Conservation (phyloP, 2,113 vertebrate genomes). For the Sorex araneus region DNA sequence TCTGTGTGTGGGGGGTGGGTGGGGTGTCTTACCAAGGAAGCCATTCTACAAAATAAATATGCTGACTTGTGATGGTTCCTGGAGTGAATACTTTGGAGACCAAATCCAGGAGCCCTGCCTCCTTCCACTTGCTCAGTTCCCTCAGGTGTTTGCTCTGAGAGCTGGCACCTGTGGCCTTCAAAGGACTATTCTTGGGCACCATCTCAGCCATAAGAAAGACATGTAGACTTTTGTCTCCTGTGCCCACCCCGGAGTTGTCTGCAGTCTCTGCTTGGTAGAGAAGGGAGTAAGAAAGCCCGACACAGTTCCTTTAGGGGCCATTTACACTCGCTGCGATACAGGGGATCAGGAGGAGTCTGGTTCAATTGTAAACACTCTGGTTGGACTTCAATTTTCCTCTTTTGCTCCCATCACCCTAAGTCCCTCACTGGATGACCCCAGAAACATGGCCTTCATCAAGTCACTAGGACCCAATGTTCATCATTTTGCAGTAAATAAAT, state of each 20-base stretch:
- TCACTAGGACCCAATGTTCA: not conserved
- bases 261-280: not conserved
- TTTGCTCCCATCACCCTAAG: not conserved
- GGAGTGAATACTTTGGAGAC: not conserved
- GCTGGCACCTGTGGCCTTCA: not conserved
- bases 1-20: not conserved
- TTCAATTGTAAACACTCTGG: not conserved
- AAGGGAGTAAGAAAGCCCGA: not conserved
- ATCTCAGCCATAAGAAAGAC: not conserved
- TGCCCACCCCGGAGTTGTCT: not conserved
- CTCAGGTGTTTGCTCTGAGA: not conserved
- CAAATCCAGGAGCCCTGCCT: not conserved
- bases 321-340: not conserved
- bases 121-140: not conserved
- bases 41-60: not conserved
- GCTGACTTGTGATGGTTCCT: not conserved
- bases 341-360: not conserved
- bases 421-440: not conserved
- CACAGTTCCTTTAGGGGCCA: not conserved
- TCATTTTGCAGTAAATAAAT: too few relatives aligned
- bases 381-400: not conserved
- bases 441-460: constrained; percentile 2
- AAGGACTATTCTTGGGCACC: not conserved
- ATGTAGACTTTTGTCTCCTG: not conserved
- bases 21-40: not conserved